These are phyloP conservation scores for Buceros bicornis DNA, from an alignment of 2,797 vertebrate species.

Conservation along the genomic window DNA sequence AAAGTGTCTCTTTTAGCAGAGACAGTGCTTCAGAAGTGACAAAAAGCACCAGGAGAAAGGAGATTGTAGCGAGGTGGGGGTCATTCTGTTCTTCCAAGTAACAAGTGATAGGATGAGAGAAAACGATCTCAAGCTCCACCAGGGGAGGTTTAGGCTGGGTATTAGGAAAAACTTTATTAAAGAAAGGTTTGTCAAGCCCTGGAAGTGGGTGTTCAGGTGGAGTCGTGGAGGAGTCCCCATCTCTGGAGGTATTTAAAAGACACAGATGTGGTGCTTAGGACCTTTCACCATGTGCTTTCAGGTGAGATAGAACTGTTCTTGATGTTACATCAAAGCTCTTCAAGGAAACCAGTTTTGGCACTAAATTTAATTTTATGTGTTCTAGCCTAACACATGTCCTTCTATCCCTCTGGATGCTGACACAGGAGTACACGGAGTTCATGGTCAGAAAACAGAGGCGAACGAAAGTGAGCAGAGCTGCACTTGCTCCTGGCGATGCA, in stretches of 20 bases:
- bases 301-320: neutral
- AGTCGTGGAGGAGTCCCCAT: too few species aligned
- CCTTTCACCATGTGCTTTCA: neutral
- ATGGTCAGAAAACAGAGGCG: neutral
- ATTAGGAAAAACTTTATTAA: too few species aligned
- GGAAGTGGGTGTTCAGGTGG: too few species aligned
- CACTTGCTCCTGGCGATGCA: rapidly evolving
- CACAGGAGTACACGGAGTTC: neutral
- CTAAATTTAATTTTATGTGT: neutral
- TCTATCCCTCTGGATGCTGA: neutral
- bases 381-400: neutral
- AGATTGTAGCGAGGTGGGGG: too few species aligned
- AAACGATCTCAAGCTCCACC: too few species aligned
- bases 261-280: too few species aligned
- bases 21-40: neutral
- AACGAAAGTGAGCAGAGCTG: neutral
- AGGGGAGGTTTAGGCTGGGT: too few species aligned
- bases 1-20: neutral
- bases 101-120: too few species aligned
- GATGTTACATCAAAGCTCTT: neutral
- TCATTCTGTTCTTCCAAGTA: too few species aligned
- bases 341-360: neutral
- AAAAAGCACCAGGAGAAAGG: conserved; percentile 7
- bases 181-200: too few species aligned
- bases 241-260: too few species aligned